Conservation (phyloP, 1,140 invertebrate species). For the Hermetia illucens region DNA sequence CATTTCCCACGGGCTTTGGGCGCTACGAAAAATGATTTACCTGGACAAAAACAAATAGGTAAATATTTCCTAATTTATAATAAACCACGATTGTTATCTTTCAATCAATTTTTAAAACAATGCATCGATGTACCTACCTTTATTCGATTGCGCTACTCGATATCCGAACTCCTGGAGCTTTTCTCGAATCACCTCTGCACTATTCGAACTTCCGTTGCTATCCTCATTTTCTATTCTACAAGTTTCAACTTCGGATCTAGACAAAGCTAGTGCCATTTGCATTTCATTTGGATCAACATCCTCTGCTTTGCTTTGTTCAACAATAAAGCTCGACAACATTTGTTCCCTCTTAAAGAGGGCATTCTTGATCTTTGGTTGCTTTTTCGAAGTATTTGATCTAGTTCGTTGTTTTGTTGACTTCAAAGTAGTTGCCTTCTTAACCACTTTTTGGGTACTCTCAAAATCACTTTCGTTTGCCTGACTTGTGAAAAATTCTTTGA, state of each 20-base stretch:
- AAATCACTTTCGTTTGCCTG: too few relatives aligned
- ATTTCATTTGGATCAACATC: slow-evolving; percentile 25
- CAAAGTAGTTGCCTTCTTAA: not conserved
- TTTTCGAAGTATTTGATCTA: not conserved
- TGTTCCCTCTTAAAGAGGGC: slow-evolving; percentile 24
- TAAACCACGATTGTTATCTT: too few relatives aligned
- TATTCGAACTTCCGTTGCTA: not conserved
- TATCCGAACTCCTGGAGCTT: slow-evolving; percentile 23
- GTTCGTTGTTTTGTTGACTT: not conserved
- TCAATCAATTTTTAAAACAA: too few relatives aligned
- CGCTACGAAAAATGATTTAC: too few relatives aligned
- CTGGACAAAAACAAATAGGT: too few relatives aligned
- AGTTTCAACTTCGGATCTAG: slow-evolving; percentile 20
- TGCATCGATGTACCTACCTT: slow-evolving; percentile 1
- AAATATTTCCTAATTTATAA: too few relatives aligned
- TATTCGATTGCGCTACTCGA: not conserved
- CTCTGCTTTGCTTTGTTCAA: slow-evolving; percentile 21
- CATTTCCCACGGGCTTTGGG: too few relatives aligned
- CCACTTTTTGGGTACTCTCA: too few relatives aligned
- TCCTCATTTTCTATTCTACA: slow-evolving; percentile 8
- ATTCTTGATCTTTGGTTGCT: slow-evolving; percentile 18
- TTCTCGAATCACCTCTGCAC: slow-evolving; percentile 12
- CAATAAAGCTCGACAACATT: slow-evolving; percentile 21
- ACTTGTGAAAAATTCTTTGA: too few relatives aligned
- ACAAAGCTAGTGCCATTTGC: slow-evolving; percentile 24